These are phyloP conservation scores for Lordiphosa clarofinis DNA, from an alignment of 1,140 invertebrate species.

Conservation along the genomic window DNA sequence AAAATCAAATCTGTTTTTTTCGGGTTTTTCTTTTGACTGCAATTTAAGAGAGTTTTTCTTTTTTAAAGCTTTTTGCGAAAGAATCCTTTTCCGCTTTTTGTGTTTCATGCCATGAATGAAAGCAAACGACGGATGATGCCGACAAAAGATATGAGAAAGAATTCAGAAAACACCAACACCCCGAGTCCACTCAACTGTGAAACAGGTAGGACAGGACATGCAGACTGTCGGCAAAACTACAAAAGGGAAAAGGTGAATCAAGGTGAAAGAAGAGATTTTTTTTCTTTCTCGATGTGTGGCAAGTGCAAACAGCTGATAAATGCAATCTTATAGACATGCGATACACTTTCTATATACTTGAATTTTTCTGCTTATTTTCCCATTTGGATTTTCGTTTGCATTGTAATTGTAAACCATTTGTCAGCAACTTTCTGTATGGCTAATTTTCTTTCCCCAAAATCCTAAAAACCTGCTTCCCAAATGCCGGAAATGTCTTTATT, in stretches of 20 bases:
- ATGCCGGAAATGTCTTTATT: conserved; percentile 72
- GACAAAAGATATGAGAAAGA: conserved; percentile 66
- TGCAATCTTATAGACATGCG: conserved; percentile 24
- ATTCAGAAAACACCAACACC: conserved; percentile 22
- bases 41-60: conserved; percentile 25
- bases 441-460: conserved; percentile 36
- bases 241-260: conserved; percentile 39
- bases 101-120: conserved; percentile 55
- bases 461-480: conserved; percentile 17
- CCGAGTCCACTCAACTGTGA: conserved; percentile 68
- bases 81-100: conserved; percentile 33
- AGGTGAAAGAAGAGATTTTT: conserved; percentile 64
- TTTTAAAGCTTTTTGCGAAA: conserved; percentile 1
- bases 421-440: conserved; percentile 62
- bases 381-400: conserved; percentile 40
- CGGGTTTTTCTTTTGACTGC: conserved; percentile 26
- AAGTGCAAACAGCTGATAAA: conserved; percentile 71
- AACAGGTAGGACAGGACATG: conserved; percentile 54
- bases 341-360: conserved; percentile 34
- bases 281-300: conserved; percentile 37
- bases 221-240: conserved; percentile 65
- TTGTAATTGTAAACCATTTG: conserved; percentile 74
- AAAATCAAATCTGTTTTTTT: conserved; percentile 24
- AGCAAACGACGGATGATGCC: conserved; percentile 59
- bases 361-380: conserved; percentile 1